phyloP scores from a whole-genome alignment of 2,113 vertebrate species.

The Eclectus roratus region DNA sequence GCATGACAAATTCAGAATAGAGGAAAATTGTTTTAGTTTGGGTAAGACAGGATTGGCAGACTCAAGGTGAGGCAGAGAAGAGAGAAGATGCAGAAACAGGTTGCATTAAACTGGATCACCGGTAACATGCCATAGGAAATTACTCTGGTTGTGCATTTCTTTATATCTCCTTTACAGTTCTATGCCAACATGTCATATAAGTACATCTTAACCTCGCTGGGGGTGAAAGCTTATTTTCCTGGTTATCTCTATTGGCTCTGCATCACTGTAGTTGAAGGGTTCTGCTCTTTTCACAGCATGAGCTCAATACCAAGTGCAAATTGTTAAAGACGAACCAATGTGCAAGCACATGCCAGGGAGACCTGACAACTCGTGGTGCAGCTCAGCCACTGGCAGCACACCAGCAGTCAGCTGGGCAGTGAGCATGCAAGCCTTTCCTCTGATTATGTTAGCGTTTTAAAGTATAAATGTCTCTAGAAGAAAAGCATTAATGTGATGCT shows the following conservation, averaged over 20 bases:
- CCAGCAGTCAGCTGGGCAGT: background rate
- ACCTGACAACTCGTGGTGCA: background rate
- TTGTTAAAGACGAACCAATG: background rate
- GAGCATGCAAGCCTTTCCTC: background rate
- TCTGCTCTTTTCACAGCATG: slow-evolving; percentile 37
- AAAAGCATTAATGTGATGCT: background rate
- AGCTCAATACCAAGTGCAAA: background rate
- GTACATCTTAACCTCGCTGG: background rate
- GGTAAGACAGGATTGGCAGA: background rate
- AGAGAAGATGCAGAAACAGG: background rate
- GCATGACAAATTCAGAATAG: background rate
- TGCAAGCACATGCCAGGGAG: background rate
- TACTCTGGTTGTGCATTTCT: background rate
- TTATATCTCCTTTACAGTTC: background rate
- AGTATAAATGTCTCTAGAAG: background rate
- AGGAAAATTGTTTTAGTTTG: background rate
- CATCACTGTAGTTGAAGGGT: background rate
- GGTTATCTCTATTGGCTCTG: slow-evolving; percentile 2
- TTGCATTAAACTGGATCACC: background rate
- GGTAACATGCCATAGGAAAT: background rate
- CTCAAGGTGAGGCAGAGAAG: background rate
- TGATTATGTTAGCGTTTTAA: background rate
- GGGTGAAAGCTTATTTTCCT: background rate
- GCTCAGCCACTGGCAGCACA: background rate
- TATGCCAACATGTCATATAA: background rate